These are phyloP conservation scores for Polietes domitor DNA, from an alignment of 2,888 invertebrate species.

Conservation along the genomic window DNA sequence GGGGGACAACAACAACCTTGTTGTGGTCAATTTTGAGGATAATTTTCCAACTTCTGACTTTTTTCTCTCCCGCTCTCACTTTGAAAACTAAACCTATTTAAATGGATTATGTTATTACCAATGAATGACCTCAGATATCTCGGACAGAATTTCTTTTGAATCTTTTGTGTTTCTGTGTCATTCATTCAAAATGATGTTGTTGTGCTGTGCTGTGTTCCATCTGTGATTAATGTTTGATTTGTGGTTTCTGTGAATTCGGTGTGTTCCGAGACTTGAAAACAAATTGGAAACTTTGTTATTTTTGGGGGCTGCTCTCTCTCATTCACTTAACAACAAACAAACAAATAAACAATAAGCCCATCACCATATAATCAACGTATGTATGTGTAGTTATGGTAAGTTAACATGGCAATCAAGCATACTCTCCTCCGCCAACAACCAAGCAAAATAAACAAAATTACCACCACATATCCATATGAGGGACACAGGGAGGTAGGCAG, in stretches of 20 bases:
- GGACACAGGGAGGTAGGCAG: neutral
- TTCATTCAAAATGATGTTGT: too few species aligned
- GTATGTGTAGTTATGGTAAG: constrained; percentile 42
- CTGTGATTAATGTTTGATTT: constrained; percentile 40
- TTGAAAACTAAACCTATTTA: too few species aligned
- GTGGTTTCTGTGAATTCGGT: constrained; percentile 48
- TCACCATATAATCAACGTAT: neutral
- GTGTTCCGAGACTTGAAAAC: neutral
- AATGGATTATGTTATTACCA: too few species aligned
- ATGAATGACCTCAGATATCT: too few species aligned
- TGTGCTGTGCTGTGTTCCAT: neutral
- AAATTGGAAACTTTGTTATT: constrained; percentile 45
- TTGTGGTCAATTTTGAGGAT: too few species aligned
- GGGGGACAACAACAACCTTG: too few species aligned
- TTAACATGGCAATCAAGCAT: constrained; percentile 59
- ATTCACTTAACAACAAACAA: constrained; percentile 46
- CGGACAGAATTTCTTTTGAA: too few species aligned
- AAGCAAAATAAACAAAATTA: constrained; percentile 14
- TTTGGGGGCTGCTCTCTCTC: neutral
- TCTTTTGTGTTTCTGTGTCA: too few species aligned
- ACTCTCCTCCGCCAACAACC: neutral
- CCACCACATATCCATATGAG: too few species aligned
- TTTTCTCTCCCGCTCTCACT: too few species aligned
- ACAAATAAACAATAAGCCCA: constrained; percentile 36
- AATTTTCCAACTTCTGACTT: too few species aligned